These are phyloP conservation scores for Bombus superbus DNA, from an alignment of 1,140 invertebrate species.

Conservation along the genomic window DNA sequence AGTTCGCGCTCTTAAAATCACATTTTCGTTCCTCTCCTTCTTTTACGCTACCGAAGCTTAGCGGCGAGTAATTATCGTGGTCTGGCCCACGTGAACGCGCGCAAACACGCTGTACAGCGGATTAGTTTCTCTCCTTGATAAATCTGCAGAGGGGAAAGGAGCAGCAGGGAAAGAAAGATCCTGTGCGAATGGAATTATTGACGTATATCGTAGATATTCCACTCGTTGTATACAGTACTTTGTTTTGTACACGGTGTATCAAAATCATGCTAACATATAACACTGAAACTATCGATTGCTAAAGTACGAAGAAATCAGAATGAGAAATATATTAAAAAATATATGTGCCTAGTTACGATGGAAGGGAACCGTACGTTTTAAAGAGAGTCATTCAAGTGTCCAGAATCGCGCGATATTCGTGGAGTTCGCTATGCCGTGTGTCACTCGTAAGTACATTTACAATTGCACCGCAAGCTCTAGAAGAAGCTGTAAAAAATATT, in stretches of 20 bases:
- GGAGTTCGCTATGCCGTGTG: too few species aligned
- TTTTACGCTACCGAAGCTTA: constrained; percentile 25
- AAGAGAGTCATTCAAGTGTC: too few species aligned
- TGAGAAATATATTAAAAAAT: too few species aligned
- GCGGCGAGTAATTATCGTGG: constrained; percentile 45
- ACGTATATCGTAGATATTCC: not conserved
- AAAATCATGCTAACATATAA: too few species aligned
- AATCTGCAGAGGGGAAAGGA: not conserved
- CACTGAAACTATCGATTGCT: too few species aligned
- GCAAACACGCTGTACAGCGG: not conserved
- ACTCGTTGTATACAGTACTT: too few species aligned
- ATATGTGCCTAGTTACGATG: too few species aligned
- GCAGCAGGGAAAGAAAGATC: not conserved
- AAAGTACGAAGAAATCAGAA: too few species aligned
- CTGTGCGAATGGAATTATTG: not conserved
- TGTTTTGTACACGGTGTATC: too few species aligned
- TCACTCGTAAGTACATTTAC: too few species aligned
- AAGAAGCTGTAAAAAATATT: not conserved
- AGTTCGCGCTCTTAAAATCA: constrained; percentile 63
- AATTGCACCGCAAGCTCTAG: not conserved
- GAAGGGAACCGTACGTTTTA: too few species aligned
- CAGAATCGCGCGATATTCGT: too few species aligned
- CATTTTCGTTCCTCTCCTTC: constrained; percentile 38
- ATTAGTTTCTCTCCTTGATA: constrained; percentile 19
- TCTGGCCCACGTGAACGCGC: not conserved